Conservation (phyloP, 2,888 invertebrate species). For the Leptopterna dolabrata region DNA sequence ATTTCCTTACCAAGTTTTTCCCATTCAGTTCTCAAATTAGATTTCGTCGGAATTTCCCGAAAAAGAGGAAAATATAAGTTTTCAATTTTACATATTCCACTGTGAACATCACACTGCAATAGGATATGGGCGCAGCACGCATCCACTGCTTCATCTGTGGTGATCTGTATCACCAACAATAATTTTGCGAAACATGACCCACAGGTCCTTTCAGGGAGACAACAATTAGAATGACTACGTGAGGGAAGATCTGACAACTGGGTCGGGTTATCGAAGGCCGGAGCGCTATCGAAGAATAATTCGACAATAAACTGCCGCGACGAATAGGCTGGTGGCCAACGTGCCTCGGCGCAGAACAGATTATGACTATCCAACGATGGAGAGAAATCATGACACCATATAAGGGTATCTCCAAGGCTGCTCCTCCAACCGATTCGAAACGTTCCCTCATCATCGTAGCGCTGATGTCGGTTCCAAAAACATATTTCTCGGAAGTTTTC, state of each 20-base stretch:
- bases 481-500: not conserved
- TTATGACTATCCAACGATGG: not conserved
- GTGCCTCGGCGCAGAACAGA: conserved; percentile 4
- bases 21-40: too few species aligned
- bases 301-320: conserved; percentile 8
- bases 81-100: too few species aligned
- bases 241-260: not conserved
- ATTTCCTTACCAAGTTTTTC: too few species aligned
- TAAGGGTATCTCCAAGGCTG: conserved; percentile 18
- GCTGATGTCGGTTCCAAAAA: conserved; percentile 1
- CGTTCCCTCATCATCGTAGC: not conserved
- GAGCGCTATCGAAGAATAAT: not conserved
- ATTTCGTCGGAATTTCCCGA: too few species aligned
- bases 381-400: conserved; percentile 19
- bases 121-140: too few species aligned
- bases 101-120: too few species aligned
- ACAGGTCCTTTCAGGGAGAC: not conserved
- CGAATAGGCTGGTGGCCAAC: not conserved
- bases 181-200: not conserved
- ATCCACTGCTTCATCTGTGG: too few species aligned
- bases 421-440: conserved; percentile 27
- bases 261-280: not conserved
- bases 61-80: too few species aligned
- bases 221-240: not conserved
- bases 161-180: not conserved